These are phyloP conservation scores for Cryptoprocta ferox DNA, from an alignment of 2,797 vertebrate species.

Conservation along the genomic window DNA sequence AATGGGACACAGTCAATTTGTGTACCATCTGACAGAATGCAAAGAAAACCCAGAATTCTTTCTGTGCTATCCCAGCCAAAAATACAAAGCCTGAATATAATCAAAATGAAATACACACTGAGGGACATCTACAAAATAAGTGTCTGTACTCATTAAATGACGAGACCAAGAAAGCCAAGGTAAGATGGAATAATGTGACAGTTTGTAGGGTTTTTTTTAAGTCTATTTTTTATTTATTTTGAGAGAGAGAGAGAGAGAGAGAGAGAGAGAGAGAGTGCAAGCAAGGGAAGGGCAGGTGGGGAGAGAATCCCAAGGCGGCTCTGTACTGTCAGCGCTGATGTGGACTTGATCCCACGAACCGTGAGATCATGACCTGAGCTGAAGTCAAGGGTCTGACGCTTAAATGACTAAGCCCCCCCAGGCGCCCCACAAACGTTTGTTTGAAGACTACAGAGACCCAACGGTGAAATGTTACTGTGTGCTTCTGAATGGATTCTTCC, in stretches of 20 bases:
- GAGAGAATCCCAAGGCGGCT: no score
- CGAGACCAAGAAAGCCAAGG: not conserved
- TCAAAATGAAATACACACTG: not conserved
- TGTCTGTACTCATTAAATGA: not conserved
- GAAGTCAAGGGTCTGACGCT: no score
- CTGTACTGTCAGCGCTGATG: no score
- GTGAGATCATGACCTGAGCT: no score
- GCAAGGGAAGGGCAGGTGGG: no score
- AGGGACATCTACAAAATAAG: not conserved
- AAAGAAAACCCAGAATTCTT: not conserved
- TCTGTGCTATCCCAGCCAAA: not conserved
- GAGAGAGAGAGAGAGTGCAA: no score
- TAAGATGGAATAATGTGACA: not conserved
- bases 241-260: no score
- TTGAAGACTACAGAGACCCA: not conserved
- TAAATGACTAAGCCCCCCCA: no score
- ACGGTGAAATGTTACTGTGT: not conserved
- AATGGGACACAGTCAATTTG: not conserved
- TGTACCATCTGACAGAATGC: not conserved
- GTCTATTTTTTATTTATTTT: no score
- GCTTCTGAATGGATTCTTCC: not conserved
- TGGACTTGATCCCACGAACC: no score
- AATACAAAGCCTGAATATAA: not conserved
- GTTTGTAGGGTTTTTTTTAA: no score
- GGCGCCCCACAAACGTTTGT: no score